These are phyloP conservation scores for Graphium colonna DNA, from an alignment of 2,888 invertebrate genomes.

Conservation along the genomic window DNA sequence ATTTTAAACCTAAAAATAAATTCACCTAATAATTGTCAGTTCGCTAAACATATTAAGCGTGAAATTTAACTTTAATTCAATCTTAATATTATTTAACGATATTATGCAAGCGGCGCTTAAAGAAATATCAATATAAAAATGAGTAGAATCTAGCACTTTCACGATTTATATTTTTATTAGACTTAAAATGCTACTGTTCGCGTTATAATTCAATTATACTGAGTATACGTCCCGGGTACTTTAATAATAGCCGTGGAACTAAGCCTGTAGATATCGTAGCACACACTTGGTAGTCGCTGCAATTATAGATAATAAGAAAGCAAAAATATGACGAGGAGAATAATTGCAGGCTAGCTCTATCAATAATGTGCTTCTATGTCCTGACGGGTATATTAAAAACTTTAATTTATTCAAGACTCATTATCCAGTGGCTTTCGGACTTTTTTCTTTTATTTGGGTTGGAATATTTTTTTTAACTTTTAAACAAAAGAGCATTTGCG, in stretches of 20 bases:
- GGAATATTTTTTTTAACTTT: no score
- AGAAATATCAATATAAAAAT: not conserved
- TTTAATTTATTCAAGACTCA: not conserved
- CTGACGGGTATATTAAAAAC: constrained; percentile 75
- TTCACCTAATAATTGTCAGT: no score
- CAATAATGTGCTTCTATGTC: constrained; percentile 43
- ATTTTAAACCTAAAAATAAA: no score
- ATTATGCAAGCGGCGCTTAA: not conserved
- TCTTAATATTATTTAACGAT: no score
- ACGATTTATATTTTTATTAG: constrained; percentile 1
- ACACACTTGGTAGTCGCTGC: not conserved
- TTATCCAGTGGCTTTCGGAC: not conserved
- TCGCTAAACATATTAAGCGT: no score
- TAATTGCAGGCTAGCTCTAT: constrained; percentile 10
- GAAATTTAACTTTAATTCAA: no score
- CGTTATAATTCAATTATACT: constrained; percentile 17
- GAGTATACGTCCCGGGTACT: constrained; percentile 10
- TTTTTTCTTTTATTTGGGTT: no score
- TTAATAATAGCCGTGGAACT: constrained; percentile 15
- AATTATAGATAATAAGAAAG: constrained; percentile 22
- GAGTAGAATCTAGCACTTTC: constrained; percentile 3
- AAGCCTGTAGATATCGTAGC: constrained; percentile 13
- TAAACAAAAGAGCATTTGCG: no score
- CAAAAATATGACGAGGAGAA: constrained; percentile 7
- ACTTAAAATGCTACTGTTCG: constrained; percentile 9